phyloP scores from a whole-genome alignment of 2,113 vertebrate genomes.

The Coptodon bakossiorum region DNA sequence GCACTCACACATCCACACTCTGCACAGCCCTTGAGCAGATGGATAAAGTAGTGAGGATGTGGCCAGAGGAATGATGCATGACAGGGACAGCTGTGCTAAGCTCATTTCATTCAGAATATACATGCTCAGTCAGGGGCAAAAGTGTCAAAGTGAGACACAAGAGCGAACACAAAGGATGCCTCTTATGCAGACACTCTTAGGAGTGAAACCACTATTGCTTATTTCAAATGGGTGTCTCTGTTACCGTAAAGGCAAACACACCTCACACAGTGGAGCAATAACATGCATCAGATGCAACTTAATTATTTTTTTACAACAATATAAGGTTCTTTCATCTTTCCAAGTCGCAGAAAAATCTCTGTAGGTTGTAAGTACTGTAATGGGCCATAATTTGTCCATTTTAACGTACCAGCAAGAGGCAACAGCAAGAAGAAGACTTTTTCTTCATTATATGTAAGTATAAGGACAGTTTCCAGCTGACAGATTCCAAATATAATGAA shows the following conservation, averaged over 20 bases:
- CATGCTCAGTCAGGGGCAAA: constrained; percentile 34
- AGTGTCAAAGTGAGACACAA: constrained; percentile 34
- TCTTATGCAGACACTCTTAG: not conserved
- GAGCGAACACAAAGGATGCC: not conserved
- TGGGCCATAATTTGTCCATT: not conserved
- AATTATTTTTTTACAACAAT: not conserved
- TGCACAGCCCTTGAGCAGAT: constrained; percentile 41
- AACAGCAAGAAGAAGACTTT: not conserved
- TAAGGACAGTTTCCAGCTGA: not conserved
- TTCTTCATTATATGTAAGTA: not conserved
- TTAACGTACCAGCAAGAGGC: not conserved
- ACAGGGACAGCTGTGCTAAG: constrained; percentile 59
- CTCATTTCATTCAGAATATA: constrained; percentile 55
- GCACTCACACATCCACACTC: not conserved
- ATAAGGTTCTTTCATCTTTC: not conserved
- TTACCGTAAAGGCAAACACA: not conserved
- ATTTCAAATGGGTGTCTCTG: not conserved
- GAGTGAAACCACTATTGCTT: not conserved
- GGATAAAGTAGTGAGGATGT: constrained; percentile 45
- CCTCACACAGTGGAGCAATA: not conserved
- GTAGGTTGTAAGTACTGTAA: not conserved
- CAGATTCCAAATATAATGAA: not conserved
- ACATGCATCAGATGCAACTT: not conserved
- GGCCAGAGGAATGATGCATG: constrained; percentile 64
- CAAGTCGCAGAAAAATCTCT: not conserved